Conservation (phyloP, 2,113 vertebrate genomes). For the Ranitomeya imitator region DNA sequence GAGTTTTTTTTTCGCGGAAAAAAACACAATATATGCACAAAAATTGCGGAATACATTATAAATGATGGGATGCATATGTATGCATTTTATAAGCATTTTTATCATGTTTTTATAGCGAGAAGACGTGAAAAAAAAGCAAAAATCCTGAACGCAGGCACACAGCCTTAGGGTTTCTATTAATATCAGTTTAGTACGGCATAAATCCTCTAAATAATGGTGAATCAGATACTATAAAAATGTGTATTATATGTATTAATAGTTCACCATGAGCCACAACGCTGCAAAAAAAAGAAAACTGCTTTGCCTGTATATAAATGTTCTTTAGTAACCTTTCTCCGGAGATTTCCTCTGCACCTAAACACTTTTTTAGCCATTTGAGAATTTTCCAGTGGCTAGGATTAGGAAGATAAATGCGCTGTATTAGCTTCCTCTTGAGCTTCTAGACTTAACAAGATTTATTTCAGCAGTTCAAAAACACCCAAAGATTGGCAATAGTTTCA, state of each 20-base stretch:
- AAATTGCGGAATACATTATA: no score
- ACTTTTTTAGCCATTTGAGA: slow-evolving; percentile 32
- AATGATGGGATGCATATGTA: no score
- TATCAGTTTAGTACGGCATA: neutral
- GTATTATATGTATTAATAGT: neutral
- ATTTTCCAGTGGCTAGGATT: slow-evolving; percentile 41
- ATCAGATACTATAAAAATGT: neutral
- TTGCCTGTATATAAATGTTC: neutral
- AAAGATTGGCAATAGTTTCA: slow-evolving; percentile 37
- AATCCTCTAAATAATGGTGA: neutral
- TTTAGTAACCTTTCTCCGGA: slow-evolving; percentile 27
- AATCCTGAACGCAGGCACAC: no score
- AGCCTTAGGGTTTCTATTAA: neutral
- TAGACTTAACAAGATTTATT: slow-evolving; percentile 42
- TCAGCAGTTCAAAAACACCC: slow-evolving; percentile 22
- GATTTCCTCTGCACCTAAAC: slow-evolving; percentile 9
- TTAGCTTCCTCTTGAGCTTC: slow-evolving; percentile 23
- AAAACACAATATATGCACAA: no score
- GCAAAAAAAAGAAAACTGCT: neutral
- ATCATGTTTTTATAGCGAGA: no score
- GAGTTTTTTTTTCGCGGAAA: no score
- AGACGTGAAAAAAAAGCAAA: no score
- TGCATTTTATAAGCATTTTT: no score
- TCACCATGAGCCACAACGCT: neutral
- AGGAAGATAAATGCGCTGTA: slow-evolving; percentile 38